phyloP scores from a whole-genome alignment of 2,797 vertebrate species.

The Fistularia commersonii region DNA sequence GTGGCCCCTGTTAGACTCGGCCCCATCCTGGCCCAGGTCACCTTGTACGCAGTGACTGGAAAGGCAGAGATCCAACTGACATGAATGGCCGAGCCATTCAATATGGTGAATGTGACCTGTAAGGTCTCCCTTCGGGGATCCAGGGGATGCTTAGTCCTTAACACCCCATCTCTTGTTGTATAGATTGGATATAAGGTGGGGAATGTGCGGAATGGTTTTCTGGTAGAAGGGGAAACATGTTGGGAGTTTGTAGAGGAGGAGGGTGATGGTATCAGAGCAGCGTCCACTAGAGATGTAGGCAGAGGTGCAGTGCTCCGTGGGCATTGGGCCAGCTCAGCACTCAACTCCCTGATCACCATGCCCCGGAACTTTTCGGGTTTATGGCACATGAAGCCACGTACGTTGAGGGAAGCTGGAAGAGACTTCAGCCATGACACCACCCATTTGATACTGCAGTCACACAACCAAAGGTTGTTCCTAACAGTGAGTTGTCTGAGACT shows the following conservation, averaged over 20 bases:
- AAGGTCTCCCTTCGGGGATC: slow-evolving; percentile 83
- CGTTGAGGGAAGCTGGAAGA: slow-evolving; percentile 85
- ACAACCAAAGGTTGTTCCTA: slow-evolving; percentile 92
- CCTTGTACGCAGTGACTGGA: slow-evolving; percentile 89
- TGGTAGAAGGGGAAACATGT: too few species aligned
- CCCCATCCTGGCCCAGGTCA: slow-evolving; percentile 96
- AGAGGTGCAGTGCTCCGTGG: slow-evolving; percentile 75
- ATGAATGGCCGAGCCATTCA: slow-evolving; percentile 88
- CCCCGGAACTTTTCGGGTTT: slow-evolving; percentile 91
- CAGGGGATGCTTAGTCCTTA: slow-evolving; percentile 46
- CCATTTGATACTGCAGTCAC: slow-evolving; percentile 94
- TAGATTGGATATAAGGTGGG: slow-evolving; percentile 59
- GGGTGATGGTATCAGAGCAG: slow-evolving; percentile 78
- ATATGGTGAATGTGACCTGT: slow-evolving; percentile 85
- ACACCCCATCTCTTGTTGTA: too few species aligned
- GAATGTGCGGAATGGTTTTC: slow-evolving; percentile 56
- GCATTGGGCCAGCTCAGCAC: slow-evolving; percentile 90
- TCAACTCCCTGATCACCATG: slow-evolving; percentile 95
- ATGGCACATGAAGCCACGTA: slow-evolving; percentile 91
- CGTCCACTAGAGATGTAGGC: slow-evolving; percentile 47
- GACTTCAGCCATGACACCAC: slow-evolving; percentile 94
- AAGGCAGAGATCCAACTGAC: slow-evolving; percentile 92
- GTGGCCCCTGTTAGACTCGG: slow-evolving; percentile 86
- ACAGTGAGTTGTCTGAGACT: slow-evolving; percentile 88
- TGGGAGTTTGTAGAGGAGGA: slow-evolving; percentile 20